Percentiles rank a stretch among this genome's conserved stretches.
Evolutionary conservation across 2,888 invertebrate genomes (phyloP).

Genomic region (Ormyrus nitidulus): DNA sequence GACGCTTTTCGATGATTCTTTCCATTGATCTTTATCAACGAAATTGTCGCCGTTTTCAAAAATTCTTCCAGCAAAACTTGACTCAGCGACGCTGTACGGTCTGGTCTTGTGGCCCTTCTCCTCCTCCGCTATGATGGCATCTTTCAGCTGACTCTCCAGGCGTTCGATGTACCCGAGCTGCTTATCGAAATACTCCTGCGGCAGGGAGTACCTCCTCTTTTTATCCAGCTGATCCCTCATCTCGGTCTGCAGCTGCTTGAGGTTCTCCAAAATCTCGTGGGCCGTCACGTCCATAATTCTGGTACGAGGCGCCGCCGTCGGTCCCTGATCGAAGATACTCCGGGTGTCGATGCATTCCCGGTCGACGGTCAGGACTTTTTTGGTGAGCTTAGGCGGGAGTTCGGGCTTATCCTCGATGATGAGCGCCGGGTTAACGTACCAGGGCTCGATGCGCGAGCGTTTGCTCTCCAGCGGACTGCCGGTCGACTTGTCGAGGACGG

Average conservation of each 20-base stretch:
- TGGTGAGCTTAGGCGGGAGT: slow-evolving; percentile 62
- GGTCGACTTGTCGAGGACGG: slow-evolving; percentile 68
- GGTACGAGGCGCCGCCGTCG: slow-evolving; percentile 39
- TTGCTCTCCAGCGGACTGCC: slow-evolving; percentile 6
- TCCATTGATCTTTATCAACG: slow-evolving; percentile 61
- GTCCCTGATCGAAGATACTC: slow-evolving; percentile 70
- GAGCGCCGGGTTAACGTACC: slow-evolving; percentile 69
- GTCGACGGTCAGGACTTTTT: slow-evolving; percentile 66
- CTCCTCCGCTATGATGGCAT: slow-evolving; percentile 68
- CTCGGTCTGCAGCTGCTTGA: slow-evolving; percentile 65
- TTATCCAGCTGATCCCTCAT: slow-evolving; percentile 59
- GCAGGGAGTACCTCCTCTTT: slow-evolving; percentile 61
- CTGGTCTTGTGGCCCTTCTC: slow-evolving; percentile 59
- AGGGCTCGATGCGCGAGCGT: slow-evolving; percentile 57
- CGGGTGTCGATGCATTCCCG: slow-evolving; percentile 71
- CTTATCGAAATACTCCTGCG: slow-evolving; percentile 65
- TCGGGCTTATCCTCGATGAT: slow-evolving; percentile 68
- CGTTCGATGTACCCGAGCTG: slow-evolving; percentile 68
- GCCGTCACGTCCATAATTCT: slow-evolving; percentile 59
- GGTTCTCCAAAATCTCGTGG: slow-evolving; percentile 65
- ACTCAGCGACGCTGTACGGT: neutral
- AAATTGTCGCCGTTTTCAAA: neutral
- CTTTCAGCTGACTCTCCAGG: slow-evolving; percentile 67
- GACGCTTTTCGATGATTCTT: slow-evolving; percentile 61
- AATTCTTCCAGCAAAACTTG: neutral